Conservation (phyloP, 2,797 vertebrate species). For the Garrulus glandarius region DNA sequence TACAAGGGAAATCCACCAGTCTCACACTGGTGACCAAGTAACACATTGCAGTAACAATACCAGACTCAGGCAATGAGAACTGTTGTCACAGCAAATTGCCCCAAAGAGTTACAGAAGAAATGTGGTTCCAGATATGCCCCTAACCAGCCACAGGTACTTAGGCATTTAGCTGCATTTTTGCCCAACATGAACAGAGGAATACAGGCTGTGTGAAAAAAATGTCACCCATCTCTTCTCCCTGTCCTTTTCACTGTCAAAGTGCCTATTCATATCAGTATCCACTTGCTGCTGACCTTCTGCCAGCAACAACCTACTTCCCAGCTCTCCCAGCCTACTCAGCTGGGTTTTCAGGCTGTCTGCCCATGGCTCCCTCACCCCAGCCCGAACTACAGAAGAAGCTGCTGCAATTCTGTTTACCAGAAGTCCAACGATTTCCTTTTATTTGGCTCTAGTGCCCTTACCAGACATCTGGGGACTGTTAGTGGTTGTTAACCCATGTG, state of each 20-base stretch:
- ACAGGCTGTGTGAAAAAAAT: background rate
- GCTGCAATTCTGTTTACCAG: background rate
- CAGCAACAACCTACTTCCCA: background rate
- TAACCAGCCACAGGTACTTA: background rate
- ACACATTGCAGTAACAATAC: background rate
- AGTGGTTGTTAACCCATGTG: background rate
- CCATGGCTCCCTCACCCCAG: background rate
- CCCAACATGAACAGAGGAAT: background rate
- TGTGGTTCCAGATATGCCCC: background rate
- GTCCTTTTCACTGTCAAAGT: background rate
- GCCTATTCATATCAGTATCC: background rate
- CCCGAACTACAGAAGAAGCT: background rate
- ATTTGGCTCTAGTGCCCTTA: background rate
- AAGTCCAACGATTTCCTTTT: background rate
- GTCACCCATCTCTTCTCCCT: background rate
- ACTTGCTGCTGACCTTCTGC: background rate
- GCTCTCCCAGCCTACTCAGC: background rate
- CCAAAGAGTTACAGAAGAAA: background rate
- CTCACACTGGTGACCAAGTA: background rate
- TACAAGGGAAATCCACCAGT: fast-evolving
- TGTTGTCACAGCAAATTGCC: background rate
- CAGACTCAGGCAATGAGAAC: background rate
- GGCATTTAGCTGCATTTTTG: background rate
- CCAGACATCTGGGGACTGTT: background rate
- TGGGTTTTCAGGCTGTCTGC: background rate